phyloP scores from a whole-genome alignment of 2,113 vertebrate species.

The Otus sunia region DNA sequence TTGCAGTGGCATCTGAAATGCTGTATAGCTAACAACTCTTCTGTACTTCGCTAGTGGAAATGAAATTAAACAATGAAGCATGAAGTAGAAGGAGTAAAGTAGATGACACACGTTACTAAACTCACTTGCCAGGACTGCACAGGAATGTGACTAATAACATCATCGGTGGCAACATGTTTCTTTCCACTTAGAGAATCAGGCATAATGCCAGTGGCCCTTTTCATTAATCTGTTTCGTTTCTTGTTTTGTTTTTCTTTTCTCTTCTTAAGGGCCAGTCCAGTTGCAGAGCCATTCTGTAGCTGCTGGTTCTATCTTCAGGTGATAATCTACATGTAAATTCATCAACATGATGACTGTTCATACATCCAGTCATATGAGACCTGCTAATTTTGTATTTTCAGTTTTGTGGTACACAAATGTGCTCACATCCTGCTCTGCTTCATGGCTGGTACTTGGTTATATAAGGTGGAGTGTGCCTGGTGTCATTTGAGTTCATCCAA shows the following conservation, averaged over 20 bases:
- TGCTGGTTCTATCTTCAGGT: neutral
- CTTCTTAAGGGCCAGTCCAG: neutral
- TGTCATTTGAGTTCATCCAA: constrained; percentile 48
- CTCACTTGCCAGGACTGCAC: neutral
- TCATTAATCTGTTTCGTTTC: neutral
- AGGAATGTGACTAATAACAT: neutral
- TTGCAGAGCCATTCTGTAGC: neutral
- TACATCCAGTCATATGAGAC: neutral
- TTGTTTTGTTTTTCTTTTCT: neutral
- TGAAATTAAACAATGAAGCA: constrained; percentile 11
- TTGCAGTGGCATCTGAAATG: constrained; percentile 53
- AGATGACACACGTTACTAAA: constrained; percentile 11
- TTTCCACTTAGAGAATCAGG: neutral
- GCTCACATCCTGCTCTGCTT: neutral
- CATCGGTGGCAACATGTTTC: neutral
- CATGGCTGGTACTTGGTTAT: neutral
- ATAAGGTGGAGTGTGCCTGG: neutral
- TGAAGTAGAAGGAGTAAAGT: constrained; percentile 31
- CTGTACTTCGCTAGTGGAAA: neutral
- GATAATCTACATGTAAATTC: neutral
- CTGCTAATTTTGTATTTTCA: neutral
- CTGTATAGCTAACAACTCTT: constrained; percentile 26
- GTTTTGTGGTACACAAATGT: neutral
- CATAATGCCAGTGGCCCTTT: neutral
- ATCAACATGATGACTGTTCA: neutral